Evolutionary conservation across 2,797 vertebrate species (phyloP).

Genomic region (Notamacropus eugenii): DNA sequence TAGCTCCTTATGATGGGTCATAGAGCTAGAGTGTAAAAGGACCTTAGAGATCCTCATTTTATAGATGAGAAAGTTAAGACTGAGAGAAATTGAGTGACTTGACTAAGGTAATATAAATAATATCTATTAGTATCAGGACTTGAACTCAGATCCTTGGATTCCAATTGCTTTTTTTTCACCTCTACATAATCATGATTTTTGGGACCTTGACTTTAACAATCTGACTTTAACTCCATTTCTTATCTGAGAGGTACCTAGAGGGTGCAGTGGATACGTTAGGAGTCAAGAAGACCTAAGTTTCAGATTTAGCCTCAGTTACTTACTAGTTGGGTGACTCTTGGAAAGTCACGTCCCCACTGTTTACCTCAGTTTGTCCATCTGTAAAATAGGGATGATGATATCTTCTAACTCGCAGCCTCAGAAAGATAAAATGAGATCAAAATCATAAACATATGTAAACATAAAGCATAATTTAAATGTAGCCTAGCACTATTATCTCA

Average conservation of each 20-base stretch:
- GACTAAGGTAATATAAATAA: neutral
- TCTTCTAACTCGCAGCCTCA: no score
- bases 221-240: neutral
- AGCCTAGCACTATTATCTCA: neutral
- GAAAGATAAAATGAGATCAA: no score
- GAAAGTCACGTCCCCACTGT: neutral
- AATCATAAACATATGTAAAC: no score
- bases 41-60: neutral
- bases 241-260: neutral
- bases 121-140: neutral
- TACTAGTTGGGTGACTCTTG: neutral
- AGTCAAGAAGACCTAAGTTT: neutral
- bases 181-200: neutral
- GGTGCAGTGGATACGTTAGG: neutral
- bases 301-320: neutral
- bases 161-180: neutral
- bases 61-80: neutral
- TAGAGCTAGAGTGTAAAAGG: neutral
- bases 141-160: neutral
- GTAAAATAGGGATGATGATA: neutral
- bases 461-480: no score
- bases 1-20: neutral
- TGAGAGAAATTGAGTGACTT: neutral
- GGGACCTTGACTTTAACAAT: neutral
- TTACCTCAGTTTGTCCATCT: neutral